phyloP scores from a whole-genome alignment of 2,888 invertebrate genomes.

The Nysson spinosus region DNA sequence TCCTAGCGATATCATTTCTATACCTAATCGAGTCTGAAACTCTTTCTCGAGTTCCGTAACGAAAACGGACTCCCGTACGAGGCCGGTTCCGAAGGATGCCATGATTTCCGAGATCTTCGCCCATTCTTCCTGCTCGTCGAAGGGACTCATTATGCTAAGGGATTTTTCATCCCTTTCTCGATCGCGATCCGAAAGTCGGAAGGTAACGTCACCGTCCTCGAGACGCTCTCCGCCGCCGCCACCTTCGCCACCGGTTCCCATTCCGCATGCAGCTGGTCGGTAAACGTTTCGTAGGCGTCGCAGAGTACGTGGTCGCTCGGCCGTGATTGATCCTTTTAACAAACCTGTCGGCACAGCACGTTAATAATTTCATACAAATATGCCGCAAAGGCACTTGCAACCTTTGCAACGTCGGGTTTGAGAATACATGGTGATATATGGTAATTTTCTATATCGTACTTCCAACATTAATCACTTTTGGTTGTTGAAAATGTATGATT shows the following conservation, averaged over 20 bases:
- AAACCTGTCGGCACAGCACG: conserved; percentile 82
- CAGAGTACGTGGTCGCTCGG: conserved; percentile 87
- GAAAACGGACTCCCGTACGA: conserved; percentile 87
- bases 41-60: conserved; percentile 89
- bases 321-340: conserved; percentile 89
- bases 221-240: conserved; percentile 65
- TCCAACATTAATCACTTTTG: too few species aligned
- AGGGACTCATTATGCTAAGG: conserved; percentile 87
- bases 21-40: conserved; percentile 86
- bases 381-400: too few species aligned
- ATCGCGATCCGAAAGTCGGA: conserved; percentile 72
- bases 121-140: conserved; percentile 97
- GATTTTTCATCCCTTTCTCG: conserved; percentile 77
- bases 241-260: conserved; percentile 76
- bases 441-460: too few species aligned
- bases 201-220: conserved; percentile 71
- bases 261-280: conserved; percentile 76
- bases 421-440: too few species aligned
- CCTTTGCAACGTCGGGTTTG: too few species aligned
- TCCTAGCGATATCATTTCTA: not conserved
- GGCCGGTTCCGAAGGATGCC: conserved; percentile 93
- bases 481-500: too few species aligned
- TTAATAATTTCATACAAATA: too few species aligned
- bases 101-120: conserved; percentile 97
- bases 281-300: conserved; percentile 87